Conservation (phyloP, 1,140 invertebrate genomes). For the Acyrthosiphon pisum region DNA sequence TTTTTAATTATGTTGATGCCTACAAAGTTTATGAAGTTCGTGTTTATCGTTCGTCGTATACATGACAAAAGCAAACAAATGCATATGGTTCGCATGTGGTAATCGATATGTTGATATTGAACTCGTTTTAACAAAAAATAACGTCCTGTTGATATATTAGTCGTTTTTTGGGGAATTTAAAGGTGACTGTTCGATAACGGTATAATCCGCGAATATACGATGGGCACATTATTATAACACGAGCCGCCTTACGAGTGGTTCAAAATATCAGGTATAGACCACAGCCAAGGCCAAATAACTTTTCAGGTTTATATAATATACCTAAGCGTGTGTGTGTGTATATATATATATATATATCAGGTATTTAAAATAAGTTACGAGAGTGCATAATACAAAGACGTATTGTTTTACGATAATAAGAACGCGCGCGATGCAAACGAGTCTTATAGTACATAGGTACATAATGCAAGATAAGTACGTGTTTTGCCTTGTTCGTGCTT, state of each 20-base stretch:
- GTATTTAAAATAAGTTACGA: background rate
- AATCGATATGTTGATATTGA: background rate
- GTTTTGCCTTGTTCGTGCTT: background rate
- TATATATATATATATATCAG: background rate
- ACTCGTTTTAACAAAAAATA: background rate
- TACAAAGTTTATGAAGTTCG: background rate
- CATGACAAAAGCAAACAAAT: background rate
- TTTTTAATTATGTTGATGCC: background rate
- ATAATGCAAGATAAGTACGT: constrained; percentile 11
- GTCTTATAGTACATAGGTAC: background rate
- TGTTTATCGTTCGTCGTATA: background rate
- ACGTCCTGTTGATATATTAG: background rate
- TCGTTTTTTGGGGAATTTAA: background rate
- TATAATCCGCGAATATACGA: background rate
- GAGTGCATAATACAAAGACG: background rate
- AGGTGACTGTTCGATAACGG: constrained; percentile 20
- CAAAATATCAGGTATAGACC: background rate
- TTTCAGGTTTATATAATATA: background rate
- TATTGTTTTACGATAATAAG: constrained; percentile 8
- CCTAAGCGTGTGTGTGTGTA: background rate
- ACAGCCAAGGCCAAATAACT: constrained; percentile 22
- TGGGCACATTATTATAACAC: background rate
- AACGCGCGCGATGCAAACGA: background rate
- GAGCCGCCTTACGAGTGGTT: background rate
- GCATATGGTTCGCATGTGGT: background rate